phyloP scores from a whole-genome alignment of 2,888 invertebrate species.

The Watsonalla binaria region DNA sequence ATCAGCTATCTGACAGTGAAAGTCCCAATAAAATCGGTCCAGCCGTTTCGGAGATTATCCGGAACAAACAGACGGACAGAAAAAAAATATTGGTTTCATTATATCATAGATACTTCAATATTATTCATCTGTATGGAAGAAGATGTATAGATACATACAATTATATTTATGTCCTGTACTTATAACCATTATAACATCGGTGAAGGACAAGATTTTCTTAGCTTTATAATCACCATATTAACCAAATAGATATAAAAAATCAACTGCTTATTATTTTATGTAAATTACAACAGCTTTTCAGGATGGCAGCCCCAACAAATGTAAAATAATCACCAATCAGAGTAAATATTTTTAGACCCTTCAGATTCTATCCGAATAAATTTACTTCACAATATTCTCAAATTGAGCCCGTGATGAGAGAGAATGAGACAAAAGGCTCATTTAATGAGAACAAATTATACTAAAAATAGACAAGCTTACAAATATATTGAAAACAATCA shows the following conservation, averaged over 20 bases:
- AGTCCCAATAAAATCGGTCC: too few species aligned
- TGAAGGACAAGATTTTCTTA: too few species aligned
- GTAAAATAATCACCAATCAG: conserved; percentile 36
- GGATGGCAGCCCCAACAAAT: conserved; percentile 15
- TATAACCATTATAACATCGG: too few species aligned
- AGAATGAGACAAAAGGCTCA: conserved; percentile 22
- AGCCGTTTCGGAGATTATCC: too few species aligned
- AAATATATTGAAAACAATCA: background rate
- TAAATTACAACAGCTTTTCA: conserved; percentile 10
- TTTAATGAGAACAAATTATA: conserved; percentile 20
- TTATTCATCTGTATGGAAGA: too few species aligned
- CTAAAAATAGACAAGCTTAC: background rate
- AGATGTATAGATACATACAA: too few species aligned
- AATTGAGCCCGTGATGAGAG: conserved; percentile 30
- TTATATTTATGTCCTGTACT: too few species aligned
- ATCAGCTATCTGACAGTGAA: too few species aligned
- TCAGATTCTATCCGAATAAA: conserved; percentile 32
- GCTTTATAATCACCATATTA: background rate
- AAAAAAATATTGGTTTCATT: too few species aligned
- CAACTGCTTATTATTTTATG: conserved; percentile 6
- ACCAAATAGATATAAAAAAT: background rate
- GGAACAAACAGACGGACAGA: too few species aligned
- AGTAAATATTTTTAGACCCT: conserved; percentile 26
- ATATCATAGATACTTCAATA: too few species aligned
- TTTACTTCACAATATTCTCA: conserved; percentile 34